A percentile compares a stretch with the other conserved stretches of the same genome.
Conservation (phyloP, 35 echinoderm and acorn worm genomes). For the Holothuria glaberrima region DNA sequence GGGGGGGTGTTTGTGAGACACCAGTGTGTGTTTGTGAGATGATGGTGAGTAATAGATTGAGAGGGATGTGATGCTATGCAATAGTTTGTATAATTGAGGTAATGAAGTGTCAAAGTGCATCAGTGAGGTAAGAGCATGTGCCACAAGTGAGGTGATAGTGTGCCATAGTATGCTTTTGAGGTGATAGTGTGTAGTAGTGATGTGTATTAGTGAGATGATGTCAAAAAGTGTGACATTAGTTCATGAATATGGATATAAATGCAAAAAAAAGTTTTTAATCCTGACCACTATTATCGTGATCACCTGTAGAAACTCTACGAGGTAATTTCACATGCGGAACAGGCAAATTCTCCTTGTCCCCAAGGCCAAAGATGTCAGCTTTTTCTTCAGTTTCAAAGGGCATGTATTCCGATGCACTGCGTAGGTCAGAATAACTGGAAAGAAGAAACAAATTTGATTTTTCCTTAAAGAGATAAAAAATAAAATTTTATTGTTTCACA, state of each 20-base stretch:
- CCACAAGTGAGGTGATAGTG: background rate
- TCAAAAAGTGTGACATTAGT: no score
- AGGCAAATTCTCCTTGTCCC: background rate
- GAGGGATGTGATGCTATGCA: no score
- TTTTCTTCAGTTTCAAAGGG: conserved; percentile 11
- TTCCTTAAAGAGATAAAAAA: background rate
- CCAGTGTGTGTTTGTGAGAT: no score
- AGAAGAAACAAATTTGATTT: no score
- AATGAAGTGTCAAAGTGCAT: no score
- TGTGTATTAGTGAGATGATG: background rate
- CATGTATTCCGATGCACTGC: conserved; percentile 40
- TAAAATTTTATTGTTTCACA: no score
- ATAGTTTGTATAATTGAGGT: no score
- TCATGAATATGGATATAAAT: no score
- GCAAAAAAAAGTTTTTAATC: background rate
- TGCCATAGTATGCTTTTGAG: background rate
- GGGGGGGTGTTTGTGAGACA: no score
- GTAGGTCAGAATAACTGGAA: conserved; percentile 7
- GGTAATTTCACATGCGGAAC: background rate
- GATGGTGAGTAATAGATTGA: no score
- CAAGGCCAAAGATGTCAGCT: background rate
- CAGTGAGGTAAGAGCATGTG: no score
- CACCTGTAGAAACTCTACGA: conserved; percentile 16
- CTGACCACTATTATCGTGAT: conserved; percentile 23
- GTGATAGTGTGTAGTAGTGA: background rate